Percentiles rank a stretch among this genome's conserved stretches.
phyloP scores from a whole-genome alignment of 2,888 invertebrate genomes.

The Eupithecia subfuscata region DNA sequence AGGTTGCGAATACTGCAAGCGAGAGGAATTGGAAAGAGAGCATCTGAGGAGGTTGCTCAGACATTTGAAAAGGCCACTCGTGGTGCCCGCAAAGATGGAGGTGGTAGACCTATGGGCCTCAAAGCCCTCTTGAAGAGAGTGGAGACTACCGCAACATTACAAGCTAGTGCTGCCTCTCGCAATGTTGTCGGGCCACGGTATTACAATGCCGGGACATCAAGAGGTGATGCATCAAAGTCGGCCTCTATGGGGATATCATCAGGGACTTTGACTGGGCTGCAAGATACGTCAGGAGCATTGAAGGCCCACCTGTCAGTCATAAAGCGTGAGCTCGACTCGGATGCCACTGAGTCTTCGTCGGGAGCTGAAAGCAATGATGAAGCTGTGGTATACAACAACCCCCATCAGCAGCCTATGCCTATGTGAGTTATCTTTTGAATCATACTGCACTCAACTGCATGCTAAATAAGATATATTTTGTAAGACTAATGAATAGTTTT shows the following conservation, averaged over 20 bases:
- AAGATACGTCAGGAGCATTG: conserved; percentile 89
- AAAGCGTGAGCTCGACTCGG: conserved; percentile 92
- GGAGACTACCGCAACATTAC: conserved; percentile 74
- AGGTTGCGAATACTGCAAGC: conserved; percentile 91
- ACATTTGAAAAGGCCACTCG: conserved; percentile 88
- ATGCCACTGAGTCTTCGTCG: conserved; percentile 96
- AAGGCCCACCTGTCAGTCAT: conserved; percentile 89
- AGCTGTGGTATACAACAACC: conserved; percentile 90
- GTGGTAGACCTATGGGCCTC: conserved; percentile 72
- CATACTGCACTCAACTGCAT: neutral
- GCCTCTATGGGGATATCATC: conserved; percentile 83
- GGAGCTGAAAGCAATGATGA: conserved; percentile 98
- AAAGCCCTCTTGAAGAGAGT: conserved; percentile 76
- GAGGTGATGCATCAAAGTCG: conserved; percentile 89
- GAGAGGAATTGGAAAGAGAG: conserved; percentile 89
- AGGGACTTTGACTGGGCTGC: conserved; percentile 88
- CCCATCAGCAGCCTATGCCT: conserved; percentile 89
- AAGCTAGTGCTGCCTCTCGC: conserved; percentile 73
- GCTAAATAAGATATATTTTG: too few species aligned
- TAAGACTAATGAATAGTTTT: too few species aligned
- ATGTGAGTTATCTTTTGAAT: conserved; percentile 86
- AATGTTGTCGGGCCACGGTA: conserved; percentile 71
- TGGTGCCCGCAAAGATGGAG: conserved; percentile 86
- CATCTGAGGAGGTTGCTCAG: conserved; percentile 89
- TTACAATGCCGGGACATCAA: conserved; percentile 85